Evolutionary conservation across 2,888 invertebrate species (phyloP), one percentile per base, ranked within the genome.

Genomic region (Eurytoma californica): DNA sequence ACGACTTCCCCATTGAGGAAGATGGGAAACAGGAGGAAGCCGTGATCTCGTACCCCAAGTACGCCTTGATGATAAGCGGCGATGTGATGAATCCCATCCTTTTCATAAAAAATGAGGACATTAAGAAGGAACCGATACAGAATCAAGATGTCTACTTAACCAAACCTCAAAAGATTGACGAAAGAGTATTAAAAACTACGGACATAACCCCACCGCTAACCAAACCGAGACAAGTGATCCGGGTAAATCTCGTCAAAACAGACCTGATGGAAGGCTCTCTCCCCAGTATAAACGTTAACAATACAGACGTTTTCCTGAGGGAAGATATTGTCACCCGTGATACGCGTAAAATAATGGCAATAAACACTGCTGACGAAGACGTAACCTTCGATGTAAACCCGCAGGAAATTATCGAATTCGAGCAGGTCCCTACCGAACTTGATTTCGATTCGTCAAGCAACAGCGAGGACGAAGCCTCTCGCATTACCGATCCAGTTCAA

Each of bases 1-100:
- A n/a, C n/a, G n/a, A 70, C 53, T 77, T 77, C 30, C 77, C 77
- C 3, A 72, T 72, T 2, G 24, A 24, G 2, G 24, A 55, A 13
- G 51, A 72, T 28, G 69, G 63, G 14, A n/a, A 20, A 7, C 13
- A 39, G 14, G 16, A 18, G 16, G 28, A 55, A 53, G 77, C 65
- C n/a, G n/a, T 53, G 20, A 55, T 77, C 0, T 63, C 14, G n/a
- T n/a, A n/a, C n/a, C n/a, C 9, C 65, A 68, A 9, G n/a, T n/a
- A n/a, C 13, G 49, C 55, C 2, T 1, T 76, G 3, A n/a, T 58
- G 9, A 7, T 60, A 2, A 60, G 58, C 28, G 9, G 12, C 0
- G 68, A 68, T 28, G 68, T 68, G n/a, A 68, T 68, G 55, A 13
- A 55, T n/a, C 68, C n/a, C 0, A 18, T 68, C 0, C 55, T 57